Evolutionary conservation across 2,888 invertebrate species (phyloP), one percentile per base, ranked within the genome.

Genomic region (Drosophila mulleri): DNA sequence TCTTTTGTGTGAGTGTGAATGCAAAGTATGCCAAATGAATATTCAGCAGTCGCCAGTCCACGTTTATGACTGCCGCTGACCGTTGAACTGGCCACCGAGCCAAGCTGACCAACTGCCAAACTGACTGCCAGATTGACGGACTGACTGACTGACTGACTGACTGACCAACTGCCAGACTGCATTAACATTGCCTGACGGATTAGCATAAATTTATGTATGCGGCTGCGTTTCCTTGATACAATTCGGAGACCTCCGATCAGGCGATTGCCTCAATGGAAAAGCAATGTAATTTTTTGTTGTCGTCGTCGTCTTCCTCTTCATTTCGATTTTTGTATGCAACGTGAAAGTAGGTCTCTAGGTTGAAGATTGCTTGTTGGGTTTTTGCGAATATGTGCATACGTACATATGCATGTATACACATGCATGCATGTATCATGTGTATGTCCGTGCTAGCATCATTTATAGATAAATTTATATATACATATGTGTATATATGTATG

Each of bases 291-390:
- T 29, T 29, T 29, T 29, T 29, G 8, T 29, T 29, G 0, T 8
- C 29, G 29, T 9, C 29, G 7, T 20, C 47, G 32, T 60, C 37
- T 65, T 56, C 59, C 59, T 59, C 59, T 48, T 29, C 59, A 11
- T 16, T 62, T 65, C 69, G 68, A 78, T 66, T 72, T 80, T 76
- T 72, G 62, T 73, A 58, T 73, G 83, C 80, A 71, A 65, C 78
- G 84, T 81, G 87, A 85, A 85, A 85, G 84, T 85, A 85, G 84
- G 84, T 84, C 84, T 84, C 71, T 81, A 77, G 83, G 86, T 88
- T 88, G 83, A 57, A 66, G 63, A 78, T 78, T 64, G 79, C 78
- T 66, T 59, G 66, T 60, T 78, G 75, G 77, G 71, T 67, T 72
- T 81, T 81, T 62, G 82, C 78, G 59, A 61, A 69, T 76, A 58